phyloP scores from a whole-genome alignment of 2,113 vertebrate species.

The Heterochromis multidens region DNA sequence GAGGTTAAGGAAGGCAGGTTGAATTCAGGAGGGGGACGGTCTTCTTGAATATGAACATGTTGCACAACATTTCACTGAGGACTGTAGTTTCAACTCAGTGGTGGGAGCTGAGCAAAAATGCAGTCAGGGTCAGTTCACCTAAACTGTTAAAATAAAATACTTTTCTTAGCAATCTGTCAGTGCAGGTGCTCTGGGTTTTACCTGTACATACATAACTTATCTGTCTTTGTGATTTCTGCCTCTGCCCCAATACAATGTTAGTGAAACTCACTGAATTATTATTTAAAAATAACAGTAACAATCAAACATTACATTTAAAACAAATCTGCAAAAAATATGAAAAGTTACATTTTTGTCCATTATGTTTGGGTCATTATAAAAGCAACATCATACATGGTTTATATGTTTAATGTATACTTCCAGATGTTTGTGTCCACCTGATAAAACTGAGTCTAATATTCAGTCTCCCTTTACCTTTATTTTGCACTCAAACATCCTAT shows the following conservation, averaged over 20 bases:
- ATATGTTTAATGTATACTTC: neutral
- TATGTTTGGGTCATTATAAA: too few species aligned
- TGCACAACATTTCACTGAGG: neutral
- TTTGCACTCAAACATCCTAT: neutral
- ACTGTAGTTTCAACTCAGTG: neutral
- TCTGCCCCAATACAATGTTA: neutral
- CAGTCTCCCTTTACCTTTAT: too few species aligned
- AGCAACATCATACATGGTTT: neutral
- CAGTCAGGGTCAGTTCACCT: neutral
- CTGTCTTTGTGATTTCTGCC: neutral
- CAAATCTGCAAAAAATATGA: neutral
- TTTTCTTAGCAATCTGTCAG: neutral
- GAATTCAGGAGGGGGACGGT: neutral
- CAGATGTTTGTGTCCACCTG: neutral
- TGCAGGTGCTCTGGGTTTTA: neutral
- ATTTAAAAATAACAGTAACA: neutral
- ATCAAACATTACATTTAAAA: neutral
- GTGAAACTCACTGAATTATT: neutral
- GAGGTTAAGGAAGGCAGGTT: neutral
- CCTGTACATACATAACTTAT: neutral
- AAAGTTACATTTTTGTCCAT: too few species aligned
- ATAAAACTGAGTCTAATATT: neutral
- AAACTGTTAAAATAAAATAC: neutral
- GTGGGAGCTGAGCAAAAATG: neutral
- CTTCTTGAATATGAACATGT: neutral